Evolutionary conservation across 2,113 vertebrate species (phyloP), one percentile per base, ranked within the genome.

Genomic region (Lophochroa leadbeateri): DNA sequence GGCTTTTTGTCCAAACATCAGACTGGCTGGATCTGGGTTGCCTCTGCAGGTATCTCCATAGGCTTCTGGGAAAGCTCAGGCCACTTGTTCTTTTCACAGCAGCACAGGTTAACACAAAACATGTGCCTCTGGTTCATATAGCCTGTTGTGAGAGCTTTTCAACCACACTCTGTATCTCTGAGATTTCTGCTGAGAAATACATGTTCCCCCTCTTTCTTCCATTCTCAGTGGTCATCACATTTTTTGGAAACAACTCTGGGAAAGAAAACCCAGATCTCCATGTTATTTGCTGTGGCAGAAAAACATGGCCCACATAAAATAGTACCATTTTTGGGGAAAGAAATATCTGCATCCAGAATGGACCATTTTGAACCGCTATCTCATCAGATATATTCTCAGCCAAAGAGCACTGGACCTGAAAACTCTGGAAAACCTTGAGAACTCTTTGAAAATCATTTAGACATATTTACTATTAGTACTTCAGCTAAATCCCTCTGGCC

Each of bases 281-380:
- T 28, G 47, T 12, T 82, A 12, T 25, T 10, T 46, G 37, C 16
- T 81, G 24, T 0, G 0, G 46, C 16, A 78, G 29, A 65, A 53
- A 31, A 60, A 25, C 0, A 0, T 3, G 4, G 31, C 13, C 21
- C 31, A 79, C 6, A 19, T 13, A 37, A 87, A 77, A 37, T 2
- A 31, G 2, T 20, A 13, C 27, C 1, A 1, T 12, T 52, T 7
- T 0, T 9, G 24, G 10, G 18, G 9, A 88, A 93, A 53, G 19
- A 70, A 84, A 78, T 5, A 2, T 37, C 31, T 21, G 5, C 23
- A 53, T 18, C 46, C 78, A 90, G 47, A 82, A 50, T 10, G 11
- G 7, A 46, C 8, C 7, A 18, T 31, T 81, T 39, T 82, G 50
- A 90, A 25, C 21, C 9, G 2, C 10, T 52, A 1, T 41, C 37